Percentiles rank a stretch among this genome's conserved stretches.
Conservation (phyloP, 2,113 vertebrate genomes). For the Myodes glareolus region DNA sequence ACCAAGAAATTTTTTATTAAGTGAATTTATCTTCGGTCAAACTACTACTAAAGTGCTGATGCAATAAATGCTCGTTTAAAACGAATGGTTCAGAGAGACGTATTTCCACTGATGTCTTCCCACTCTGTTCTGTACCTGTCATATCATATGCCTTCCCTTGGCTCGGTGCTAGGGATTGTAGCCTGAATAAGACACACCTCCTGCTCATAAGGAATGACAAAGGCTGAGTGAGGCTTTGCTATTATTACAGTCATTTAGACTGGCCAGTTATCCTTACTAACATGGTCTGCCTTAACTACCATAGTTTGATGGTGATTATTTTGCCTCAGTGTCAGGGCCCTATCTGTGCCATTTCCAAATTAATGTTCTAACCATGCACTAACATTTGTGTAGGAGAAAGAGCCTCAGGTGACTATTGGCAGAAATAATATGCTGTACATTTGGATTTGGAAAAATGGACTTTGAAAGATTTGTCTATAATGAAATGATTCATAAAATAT, state of each 20-base stretch:
- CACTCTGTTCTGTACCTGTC: background rate
- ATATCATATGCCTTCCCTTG: background rate
- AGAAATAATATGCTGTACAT: background rate
- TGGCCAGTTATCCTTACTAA: background rate
- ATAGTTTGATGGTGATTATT: background rate
- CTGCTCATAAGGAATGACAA: fast-evolving
- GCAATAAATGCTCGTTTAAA: background rate
- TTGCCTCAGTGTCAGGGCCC: background rate
- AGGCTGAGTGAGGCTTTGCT: background rate
- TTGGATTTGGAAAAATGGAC: background rate
- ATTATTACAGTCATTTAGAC: background rate
- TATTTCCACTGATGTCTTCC: background rate
- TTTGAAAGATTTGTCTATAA: background rate
- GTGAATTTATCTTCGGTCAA: background rate
- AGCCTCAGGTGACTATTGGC: background rate
- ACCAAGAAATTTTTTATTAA: background rate
- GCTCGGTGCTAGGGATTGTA: background rate
- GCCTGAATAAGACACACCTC: background rate
- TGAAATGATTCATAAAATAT: background rate
- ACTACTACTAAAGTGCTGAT: background rate
- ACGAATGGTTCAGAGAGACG: background rate
- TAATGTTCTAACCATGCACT: background rate
- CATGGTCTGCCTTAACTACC: background rate
- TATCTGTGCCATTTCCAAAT: background rate
- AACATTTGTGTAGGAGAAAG: background rate